Base-by-base conservation (phyloP, 2,888 invertebrate genomes). In the Timandra comae region DNA sequence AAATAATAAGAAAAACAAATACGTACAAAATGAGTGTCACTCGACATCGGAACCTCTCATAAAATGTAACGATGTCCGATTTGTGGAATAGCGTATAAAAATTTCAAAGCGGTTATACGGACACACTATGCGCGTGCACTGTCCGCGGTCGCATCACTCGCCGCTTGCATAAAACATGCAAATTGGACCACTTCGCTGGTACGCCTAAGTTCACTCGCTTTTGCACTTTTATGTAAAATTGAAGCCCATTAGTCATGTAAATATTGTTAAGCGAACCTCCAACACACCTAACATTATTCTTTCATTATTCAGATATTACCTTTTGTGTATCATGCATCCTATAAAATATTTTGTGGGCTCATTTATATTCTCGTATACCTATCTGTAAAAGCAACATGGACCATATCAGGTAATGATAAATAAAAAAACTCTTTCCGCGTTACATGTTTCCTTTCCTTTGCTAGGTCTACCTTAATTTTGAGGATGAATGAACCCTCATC, bases 151-250 rank as follows among this genome's bases (percentile, higher is more conserved):
- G 68, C 71, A 78, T 76, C 80, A 69, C 71, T 69, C 71, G 60
- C 56, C 58, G 63, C 61, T 30, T 77, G 77, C 78, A 84, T 85
- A 80, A 82, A 80, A 77, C 75, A 85, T 85, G 84, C 72, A 82
- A 85, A 85, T 84, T 84, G 81, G 73, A 73, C 73, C 79, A 81
- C 81, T 81, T 80, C 76, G 57, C 41, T 49, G 53, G 54, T 61
- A 53, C 59, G 49, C 62, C 77, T 76, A 77, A 80, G 79, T 74
- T 75, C 74, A 70, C 69, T 76, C 73, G 76, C 76, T 79, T 76
- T 80, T 78, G 70, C 74, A 78, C 72, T 81, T 82, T 80, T 80
- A 76, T 79, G 71, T 76, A 73, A 80, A 81, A 80, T 69, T 66
- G 74, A 65, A 56, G 59, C 54, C 72, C 63, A 78, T 79, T 79